Conservation (phyloP, 2,113 vertebrate species). For the Sebastes fasciatus region DNA sequence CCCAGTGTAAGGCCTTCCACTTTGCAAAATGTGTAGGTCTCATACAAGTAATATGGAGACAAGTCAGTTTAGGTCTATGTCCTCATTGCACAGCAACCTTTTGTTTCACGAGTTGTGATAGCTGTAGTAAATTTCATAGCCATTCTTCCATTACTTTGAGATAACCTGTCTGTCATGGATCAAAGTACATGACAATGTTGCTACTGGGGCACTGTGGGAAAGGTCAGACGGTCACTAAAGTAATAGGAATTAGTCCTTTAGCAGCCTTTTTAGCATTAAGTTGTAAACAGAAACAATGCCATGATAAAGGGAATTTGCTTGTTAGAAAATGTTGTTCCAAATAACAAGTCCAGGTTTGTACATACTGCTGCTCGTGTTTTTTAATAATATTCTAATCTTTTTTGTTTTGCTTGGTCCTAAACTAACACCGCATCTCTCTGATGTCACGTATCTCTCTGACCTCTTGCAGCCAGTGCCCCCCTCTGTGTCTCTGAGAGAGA, state of each 20-base stretch:
- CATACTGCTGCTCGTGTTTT: background rate
- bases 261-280: background rate
- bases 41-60: background rate
- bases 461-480: constrained; percentile 92
- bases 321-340: background rate
- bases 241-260: background rate
- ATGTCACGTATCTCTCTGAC: constrained; percentile 2
- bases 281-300: background rate
- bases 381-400: background rate
- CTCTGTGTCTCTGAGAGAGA: constrained; percentile 91
- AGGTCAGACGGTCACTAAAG: background rate
- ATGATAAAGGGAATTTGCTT: background rate
- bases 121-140: background rate
- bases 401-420: background rate
- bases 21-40: background rate
- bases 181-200: background rate
- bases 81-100: background rate
- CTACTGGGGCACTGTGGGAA: background rate
- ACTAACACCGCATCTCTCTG: background rate
- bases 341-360: background rate
- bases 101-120: background rate
- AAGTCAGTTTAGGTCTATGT: background rate
- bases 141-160: background rate
- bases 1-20: background rate
- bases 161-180: background rate